Percentiles rank a stretch among this genome's conserved stretches.
Conservation (phyloP, 2,113 vertebrate genomes). For the Gnathonemus longibarbis region DNA sequence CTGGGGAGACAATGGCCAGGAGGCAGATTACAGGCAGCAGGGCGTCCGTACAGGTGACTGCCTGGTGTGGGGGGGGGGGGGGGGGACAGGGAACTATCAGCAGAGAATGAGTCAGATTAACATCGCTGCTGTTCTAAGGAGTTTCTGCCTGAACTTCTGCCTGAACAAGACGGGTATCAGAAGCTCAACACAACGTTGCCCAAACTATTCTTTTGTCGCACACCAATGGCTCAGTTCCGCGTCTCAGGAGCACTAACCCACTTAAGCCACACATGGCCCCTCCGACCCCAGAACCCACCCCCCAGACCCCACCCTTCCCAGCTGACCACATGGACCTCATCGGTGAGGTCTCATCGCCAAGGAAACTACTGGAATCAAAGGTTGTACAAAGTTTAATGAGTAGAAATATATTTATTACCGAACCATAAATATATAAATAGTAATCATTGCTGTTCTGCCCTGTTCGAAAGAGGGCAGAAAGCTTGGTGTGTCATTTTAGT, state of each 20-base stretch:
- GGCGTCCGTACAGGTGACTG: background rate
- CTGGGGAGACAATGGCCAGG: background rate
- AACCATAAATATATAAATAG: slow-evolving; percentile 71
- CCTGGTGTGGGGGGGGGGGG: background rate
- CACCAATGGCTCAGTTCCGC: background rate
- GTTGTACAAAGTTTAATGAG: slow-evolving; percentile 41
- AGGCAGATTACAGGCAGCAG: background rate
- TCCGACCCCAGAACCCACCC: background rate
- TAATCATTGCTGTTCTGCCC: slow-evolving; percentile 49
- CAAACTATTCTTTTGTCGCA: background rate
- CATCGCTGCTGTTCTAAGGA: background rate
- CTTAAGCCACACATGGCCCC: background rate
- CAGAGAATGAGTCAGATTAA: background rate
- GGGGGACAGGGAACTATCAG: background rate
- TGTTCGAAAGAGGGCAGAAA: slow-evolving; percentile 41
- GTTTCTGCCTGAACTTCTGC: background rate
- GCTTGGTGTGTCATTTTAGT: slow-evolving; percentile 26
- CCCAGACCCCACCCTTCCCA: background rate
- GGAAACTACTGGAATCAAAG: slow-evolving; percentile 18
- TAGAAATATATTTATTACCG: slow-evolving; percentile 63
- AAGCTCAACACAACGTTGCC: background rate
- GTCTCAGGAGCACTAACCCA: background rate
- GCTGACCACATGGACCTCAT: background rate
- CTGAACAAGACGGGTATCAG: background rate
- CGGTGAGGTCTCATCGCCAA: background rate